These are phyloP conservation scores for Caenorhabditis becei DNA, from an alignment of 2,888 invertebrate genomes.

Conservation along the genomic window DNA sequence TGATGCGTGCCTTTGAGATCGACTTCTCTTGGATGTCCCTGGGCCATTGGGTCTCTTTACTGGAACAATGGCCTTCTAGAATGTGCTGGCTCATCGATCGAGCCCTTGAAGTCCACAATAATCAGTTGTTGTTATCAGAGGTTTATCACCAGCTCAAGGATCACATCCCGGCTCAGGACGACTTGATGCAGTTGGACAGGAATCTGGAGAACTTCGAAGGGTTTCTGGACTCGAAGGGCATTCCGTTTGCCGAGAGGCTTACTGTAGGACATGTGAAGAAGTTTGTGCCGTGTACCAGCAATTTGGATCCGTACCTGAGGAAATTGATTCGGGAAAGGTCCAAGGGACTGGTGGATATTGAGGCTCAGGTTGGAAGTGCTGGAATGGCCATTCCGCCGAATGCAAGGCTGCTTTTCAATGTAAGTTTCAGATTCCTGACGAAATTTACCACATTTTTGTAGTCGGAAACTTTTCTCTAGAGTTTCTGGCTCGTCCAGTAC, in stretches of 20 bases:
- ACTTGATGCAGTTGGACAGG: constrained; percentile 72
- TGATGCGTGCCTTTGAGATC: constrained; percentile 97
- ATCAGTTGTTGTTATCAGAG: constrained; percentile 82
- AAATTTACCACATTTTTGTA: too few species aligned
- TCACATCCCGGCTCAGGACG: constrained; percentile 74
- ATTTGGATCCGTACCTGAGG: constrained; percentile 96
- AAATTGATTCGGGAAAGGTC: constrained; percentile 89
- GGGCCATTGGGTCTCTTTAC: constrained; percentile 86
- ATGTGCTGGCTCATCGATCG: constrained; percentile 95
- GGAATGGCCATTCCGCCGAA: constrained; percentile 69
- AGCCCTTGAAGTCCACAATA: constrained; percentile 88
- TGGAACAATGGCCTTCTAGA: constrained; percentile 98
- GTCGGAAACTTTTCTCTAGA: too few species aligned
- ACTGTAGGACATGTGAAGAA: constrained; percentile 87
- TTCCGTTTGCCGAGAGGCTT: constrained; percentile 78
- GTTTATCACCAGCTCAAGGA: constrained; percentile 90
- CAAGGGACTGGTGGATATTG: constrained; percentile 64
- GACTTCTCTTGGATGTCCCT: constrained; percentile 99
- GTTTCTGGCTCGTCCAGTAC: neutral
- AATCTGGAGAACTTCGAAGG: constrained; percentile 76
- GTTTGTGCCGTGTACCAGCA: constrained; percentile 97
- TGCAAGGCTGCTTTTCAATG: constrained; percentile 68
- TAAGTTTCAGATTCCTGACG: too few species aligned
- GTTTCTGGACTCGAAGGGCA: constrained; percentile 69
- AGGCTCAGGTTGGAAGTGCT: constrained; percentile 53